Conservation (phyloP, 2,797 vertebrate genomes). For the Apogon talboti region DNA sequence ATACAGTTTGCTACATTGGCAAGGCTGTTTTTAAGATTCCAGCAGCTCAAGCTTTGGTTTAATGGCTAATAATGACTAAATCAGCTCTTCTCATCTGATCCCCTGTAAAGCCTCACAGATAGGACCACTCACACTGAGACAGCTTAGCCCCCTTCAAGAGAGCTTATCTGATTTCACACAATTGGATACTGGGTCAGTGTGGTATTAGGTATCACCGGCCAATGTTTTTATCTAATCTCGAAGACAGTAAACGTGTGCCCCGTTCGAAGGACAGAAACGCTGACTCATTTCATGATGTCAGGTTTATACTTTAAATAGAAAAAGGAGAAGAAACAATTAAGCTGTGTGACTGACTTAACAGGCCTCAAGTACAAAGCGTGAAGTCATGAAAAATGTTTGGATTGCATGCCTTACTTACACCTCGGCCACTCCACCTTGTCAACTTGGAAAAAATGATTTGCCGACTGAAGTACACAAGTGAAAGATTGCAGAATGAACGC, state of each 20-base stretch:
- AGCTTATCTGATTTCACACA: conserved; percentile 79
- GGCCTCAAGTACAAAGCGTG: conserved; percentile 25
- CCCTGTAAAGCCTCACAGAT: conserved; percentile 61
- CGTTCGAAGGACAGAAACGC: conserved; percentile 35
- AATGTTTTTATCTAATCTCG: conserved; percentile 72
- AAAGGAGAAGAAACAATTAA: conserved; percentile 11
- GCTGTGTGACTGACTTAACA: conserved; percentile 25
- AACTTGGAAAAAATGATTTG: background rate
- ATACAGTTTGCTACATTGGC: conserved; percentile 36
- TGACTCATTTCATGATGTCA: conserved; percentile 55
- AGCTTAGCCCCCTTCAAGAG: conserved; percentile 68
- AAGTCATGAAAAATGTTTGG: conserved; percentile 33
- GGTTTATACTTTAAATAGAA: conserved; percentile 32
- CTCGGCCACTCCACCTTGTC: conserved; percentile 11
- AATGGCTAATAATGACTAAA: conserved; percentile 70
- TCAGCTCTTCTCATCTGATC: conserved; percentile 71
- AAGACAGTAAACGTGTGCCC: conserved; percentile 52
- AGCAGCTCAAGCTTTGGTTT: conserved; percentile 54
- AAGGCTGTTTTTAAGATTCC: conserved; percentile 50
- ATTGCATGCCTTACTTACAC: conserved; percentile 30
- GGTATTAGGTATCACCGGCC: conserved; percentile 65
- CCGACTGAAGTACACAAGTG: background rate
- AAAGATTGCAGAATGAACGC: background rate
- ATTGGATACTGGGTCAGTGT: conserved; percentile 71
- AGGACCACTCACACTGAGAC: conserved; percentile 65